Evolutionary conservation across 2,113 vertebrate species (phyloP).

Genomic region (Pogona vitticeps): DNA sequence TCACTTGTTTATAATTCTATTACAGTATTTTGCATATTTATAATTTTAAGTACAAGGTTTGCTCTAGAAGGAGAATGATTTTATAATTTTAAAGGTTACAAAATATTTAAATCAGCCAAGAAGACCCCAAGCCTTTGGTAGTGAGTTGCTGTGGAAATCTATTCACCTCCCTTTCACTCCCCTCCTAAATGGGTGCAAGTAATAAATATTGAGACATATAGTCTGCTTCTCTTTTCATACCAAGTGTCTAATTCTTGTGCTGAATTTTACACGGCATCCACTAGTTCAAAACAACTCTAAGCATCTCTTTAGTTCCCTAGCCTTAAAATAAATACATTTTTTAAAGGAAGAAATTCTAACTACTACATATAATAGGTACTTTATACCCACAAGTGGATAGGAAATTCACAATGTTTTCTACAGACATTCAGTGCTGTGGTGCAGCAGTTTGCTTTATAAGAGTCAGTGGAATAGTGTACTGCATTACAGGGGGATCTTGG

Average conservation of each 20-base stretch:
- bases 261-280: too few species aligned
- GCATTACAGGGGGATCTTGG: not conserved
- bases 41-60: not conserved
- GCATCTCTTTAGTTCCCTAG: not conserved
- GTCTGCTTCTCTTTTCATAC: not conserved
- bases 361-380: too few species aligned
- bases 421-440: not conserved
- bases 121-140: not conserved
- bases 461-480: not conserved
- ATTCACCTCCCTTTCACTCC: not conserved
- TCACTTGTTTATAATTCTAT: not conserved
- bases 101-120: not conserved
- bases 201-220: not conserved
- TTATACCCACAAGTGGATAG: not conserved
- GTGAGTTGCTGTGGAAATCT: not conserved
- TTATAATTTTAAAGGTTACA: not conserved
- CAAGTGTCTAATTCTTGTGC: not conserved
- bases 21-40: not conserved
- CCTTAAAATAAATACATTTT: not conserved
- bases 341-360: not conserved
- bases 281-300: not conserved
- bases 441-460: not conserved
- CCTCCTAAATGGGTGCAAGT: not conserved
- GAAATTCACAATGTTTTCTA: not conserved
- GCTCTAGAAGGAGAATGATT: not conserved